These are phyloP conservation scores for Benitochromis conjunctus DNA, from an alignment of 2,113 vertebrate species.

Conservation along the genomic window DNA sequence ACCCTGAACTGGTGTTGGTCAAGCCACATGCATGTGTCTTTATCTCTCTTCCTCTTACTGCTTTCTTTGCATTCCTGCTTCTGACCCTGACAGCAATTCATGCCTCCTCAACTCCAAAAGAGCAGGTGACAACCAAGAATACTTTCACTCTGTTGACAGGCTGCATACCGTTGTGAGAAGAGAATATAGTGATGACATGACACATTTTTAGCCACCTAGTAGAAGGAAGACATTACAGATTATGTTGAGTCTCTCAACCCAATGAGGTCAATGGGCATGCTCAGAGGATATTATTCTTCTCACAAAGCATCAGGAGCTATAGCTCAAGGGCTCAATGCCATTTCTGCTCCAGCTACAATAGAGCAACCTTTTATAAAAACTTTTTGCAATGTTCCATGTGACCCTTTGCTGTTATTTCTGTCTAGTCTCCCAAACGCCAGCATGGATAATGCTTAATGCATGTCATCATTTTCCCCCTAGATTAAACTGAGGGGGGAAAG, in stretches of 20 bases:
- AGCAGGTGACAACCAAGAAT: slow-evolving; percentile 67
- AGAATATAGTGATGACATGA: slow-evolving; percentile 13
- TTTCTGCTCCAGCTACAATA: slow-evolving; percentile 33
- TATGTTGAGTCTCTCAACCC: neutral
- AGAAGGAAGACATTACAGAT: neutral
- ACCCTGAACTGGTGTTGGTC: slow-evolving; percentile 22
- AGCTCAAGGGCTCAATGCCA: slow-evolving; percentile 1
- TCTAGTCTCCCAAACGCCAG: slow-evolving; percentile 34
- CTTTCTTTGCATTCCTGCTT: slow-evolving; percentile 40
- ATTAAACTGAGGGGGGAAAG: slow-evolving; percentile 23
- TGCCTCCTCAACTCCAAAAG: slow-evolving; percentile 28
- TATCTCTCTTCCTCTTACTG: slow-evolving; percentile 8
- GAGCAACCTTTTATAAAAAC: slow-evolving; percentile 30
- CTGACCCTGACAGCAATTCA: slow-evolving; percentile 29
- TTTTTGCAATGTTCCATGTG: slow-evolving; percentile 30
- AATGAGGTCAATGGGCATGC: slow-evolving; percentile 31
- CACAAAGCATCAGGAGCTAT: neutral
- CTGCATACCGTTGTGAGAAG: slow-evolving; percentile 5
- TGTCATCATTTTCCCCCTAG: slow-evolving; percentile 40
- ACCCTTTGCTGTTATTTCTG: slow-evolving; percentile 47
- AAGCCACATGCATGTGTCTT: neutral
- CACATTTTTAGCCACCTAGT: slow-evolving; percentile 15
- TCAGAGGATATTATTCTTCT: slow-evolving; percentile 10
- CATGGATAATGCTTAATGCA: slow-evolving; percentile 36
- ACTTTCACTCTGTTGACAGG: slow-evolving; percentile 35